phyloP scores from a whole-genome alignment of 1,140 invertebrate species.

The Berghia stephanieae region DNA sequence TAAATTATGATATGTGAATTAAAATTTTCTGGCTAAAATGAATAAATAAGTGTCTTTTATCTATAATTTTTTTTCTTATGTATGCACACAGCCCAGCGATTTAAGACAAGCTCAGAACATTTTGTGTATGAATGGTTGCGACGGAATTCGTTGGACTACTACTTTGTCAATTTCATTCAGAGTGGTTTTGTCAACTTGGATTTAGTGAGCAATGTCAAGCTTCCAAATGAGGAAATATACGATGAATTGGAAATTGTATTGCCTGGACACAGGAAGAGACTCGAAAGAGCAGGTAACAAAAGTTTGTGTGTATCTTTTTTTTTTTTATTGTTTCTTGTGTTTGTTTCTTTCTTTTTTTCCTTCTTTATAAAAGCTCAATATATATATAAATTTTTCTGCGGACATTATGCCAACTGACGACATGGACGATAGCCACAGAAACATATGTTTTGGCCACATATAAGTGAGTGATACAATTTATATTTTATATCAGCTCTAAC shows the following conservation, averaged over 20 bases:
- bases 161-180: conserved; percentile 53
- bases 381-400: neutral
- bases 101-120: conserved; percentile 40
- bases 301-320: neutral
- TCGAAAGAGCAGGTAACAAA: conserved; percentile 57
- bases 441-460: no score
- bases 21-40: no score
- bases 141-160: conserved; percentile 50
- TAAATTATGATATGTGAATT: no score
- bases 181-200: conserved; percentile 49
- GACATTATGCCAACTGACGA: no score
- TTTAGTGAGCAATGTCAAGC: conserved; percentile 41
- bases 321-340: neutral
- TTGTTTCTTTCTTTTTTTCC: neutral
- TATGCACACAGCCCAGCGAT: conserved; percentile 44
- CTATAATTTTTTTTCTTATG: no score
- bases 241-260: conserved; percentile 62
- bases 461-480: no score
- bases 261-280: conserved; percentile 57
- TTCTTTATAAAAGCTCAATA: neutral
- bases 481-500: no score
- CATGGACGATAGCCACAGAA: no score
- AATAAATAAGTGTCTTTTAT: no score
- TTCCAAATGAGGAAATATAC: conserved; percentile 55
- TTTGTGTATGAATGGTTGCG: conserved; percentile 52